Evolutionary conservation across 2,888 invertebrate species (phyloP).

Genomic region (Rotaria macrura): DNA sequence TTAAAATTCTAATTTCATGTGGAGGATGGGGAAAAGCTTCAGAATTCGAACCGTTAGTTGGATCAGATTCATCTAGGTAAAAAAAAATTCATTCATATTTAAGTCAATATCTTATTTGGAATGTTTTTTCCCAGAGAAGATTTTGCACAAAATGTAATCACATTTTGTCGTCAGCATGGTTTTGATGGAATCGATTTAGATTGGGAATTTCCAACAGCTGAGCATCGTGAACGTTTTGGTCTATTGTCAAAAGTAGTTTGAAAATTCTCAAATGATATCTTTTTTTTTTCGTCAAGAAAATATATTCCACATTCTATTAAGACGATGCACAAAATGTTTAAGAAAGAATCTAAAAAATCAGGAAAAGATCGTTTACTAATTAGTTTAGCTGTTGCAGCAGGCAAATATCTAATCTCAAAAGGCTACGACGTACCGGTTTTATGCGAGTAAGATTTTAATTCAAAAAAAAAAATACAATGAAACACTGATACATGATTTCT

Average conservation of each 20-base stretch:
- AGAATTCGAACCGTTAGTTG: slow-evolving; percentile 27
- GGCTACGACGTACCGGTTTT: slow-evolving; percentile 32
- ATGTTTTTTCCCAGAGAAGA: not conserved
- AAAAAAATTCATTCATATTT: not conserved
- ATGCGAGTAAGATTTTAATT: slow-evolving; percentile 23
- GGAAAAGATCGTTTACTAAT: slow-evolving; percentile 24
- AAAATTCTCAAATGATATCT: no score
- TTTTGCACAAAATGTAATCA: slow-evolving; percentile 26
- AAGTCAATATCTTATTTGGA: not conserved
- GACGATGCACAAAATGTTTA: slow-evolving; percentile 31
- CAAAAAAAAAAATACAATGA: not conserved
- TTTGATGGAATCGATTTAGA: slow-evolving; percentile 34
- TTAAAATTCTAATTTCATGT: slow-evolving; percentile 32
- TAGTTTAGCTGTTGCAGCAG: slow-evolving; percentile 32
- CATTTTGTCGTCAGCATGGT: slow-evolving; percentile 31
- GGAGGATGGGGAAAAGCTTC: slow-evolving; percentile 32
- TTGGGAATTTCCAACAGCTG: slow-evolving; percentile 32
- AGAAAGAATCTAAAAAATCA: slow-evolving; percentile 29
- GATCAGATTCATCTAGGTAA: slow-evolving; percentile 23
- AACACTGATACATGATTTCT: no score
- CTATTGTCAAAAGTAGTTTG: slow-evolving; percentile 25
- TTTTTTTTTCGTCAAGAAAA: not conserved
- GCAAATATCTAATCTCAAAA: slow-evolving; percentile 26
- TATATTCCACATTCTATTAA: not conserved
- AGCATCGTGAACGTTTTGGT: slow-evolving; percentile 30